phyloP scores from a whole-genome alignment of 2,888 invertebrate genomes.

The Agrotis exclamationis region DNA sequence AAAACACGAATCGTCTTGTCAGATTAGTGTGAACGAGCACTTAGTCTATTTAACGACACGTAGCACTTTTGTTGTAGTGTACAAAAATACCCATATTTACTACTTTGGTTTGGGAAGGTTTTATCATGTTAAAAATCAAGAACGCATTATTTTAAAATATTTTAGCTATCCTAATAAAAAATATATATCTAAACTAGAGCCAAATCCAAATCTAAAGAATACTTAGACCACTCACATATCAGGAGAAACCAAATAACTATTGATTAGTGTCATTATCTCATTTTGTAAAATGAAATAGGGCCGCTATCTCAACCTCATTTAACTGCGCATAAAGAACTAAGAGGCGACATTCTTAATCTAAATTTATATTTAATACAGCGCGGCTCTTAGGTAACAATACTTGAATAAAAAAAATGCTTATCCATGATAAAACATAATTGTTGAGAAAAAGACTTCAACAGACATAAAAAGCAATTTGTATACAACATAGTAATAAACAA shows the following conservation, averaged over 20 bases:
- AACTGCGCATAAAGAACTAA: slow-evolving; percentile 31
- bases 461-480: not conserved
- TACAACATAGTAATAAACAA: slow-evolving; percentile 6
- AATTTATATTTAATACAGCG: slow-evolving; percentile 24
- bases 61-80: too few species aligned
- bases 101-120: too few species aligned
- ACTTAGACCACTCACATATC: not conserved
- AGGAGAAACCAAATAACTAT: not conserved
- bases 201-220: too few species aligned
- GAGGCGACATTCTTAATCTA: slow-evolving; percentile 50
- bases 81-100: too few species aligned
- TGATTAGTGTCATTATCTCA: not conserved
- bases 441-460: slow-evolving; percentile 8
- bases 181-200: too few species aligned
- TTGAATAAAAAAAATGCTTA: slow-evolving; percentile 14
- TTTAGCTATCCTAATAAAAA: too few species aligned
- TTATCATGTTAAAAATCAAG: too few species aligned
- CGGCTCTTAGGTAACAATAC: slow-evolving; percentile 31
- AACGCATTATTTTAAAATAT: too few species aligned
- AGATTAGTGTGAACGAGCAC: too few species aligned
- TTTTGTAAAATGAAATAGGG: not conserved
- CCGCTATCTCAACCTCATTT: slow-evolving; percentile 29
- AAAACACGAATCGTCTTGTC: too few species aligned
- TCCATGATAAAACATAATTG: not conserved
- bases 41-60: too few species aligned